phyloP scores from a whole-genome alignment of 2,888 invertebrate species.

The Meteorus colon region DNA sequence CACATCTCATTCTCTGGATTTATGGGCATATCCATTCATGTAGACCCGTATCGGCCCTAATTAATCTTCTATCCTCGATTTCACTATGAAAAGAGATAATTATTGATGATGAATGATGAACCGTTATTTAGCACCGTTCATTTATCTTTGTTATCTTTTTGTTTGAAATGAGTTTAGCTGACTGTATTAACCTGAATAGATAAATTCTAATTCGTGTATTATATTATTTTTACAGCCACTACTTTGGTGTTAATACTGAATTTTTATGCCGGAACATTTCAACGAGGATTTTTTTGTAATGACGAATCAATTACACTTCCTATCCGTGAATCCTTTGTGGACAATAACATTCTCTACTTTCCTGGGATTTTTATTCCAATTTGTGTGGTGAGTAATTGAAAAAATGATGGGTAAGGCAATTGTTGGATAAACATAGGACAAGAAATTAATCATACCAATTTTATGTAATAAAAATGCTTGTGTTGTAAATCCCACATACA shows the following conservation, averaged over 20 bases:
- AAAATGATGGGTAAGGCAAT: neutral
- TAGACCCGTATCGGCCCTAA: too few species aligned
- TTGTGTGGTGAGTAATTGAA: constrained; percentile 79
- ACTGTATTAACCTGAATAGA: constrained; percentile 3
- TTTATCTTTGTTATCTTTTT: neutral
- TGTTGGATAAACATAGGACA: too few species aligned
- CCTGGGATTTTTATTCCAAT: constrained; percentile 84
- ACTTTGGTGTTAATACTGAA: constrained; percentile 84
- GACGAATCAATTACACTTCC: constrained; percentile 95
- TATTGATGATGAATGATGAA: too few species aligned
- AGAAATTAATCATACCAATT: too few species aligned
- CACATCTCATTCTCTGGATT: neutral
- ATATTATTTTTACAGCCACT: constrained; percentile 78
- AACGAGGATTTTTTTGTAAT: constrained; percentile 95
- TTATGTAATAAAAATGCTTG: too few species aligned
- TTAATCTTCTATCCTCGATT: too few species aligned
- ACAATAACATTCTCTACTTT: constrained; percentile 84
- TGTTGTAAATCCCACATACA: too few species aligned
- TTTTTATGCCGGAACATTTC: constrained; percentile 83
- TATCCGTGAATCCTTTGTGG: constrained; percentile 87
- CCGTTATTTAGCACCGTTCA: neutral
- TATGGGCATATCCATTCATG: too few species aligned
- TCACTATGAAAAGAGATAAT: too few species aligned
- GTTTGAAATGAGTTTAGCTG: constrained; percentile 4
- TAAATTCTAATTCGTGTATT: neutral